Conservation (phyloP, 1,140 invertebrate genomes). For the Magallana angulata region DNA sequence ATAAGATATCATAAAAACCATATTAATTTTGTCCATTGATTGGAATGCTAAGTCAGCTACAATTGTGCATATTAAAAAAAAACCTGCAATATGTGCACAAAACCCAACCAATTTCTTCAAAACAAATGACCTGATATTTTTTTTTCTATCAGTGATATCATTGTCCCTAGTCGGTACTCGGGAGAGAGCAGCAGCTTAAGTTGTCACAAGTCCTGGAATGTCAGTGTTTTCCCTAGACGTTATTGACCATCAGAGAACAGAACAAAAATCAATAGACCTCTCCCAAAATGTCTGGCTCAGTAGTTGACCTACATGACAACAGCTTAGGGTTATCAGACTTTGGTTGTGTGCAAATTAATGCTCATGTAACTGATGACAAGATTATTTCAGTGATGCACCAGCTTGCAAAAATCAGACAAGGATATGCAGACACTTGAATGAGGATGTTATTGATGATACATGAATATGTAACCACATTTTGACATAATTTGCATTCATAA, state of each 20-base stretch:
- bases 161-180: neutral
- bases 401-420: conserved; percentile 15
- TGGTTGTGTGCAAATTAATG: neutral
- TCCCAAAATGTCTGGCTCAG: conserved; percentile 16
- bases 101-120: no score
- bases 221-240: neutral
- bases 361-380: neutral
- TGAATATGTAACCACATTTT: no score
- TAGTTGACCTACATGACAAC: conserved; percentile 13
- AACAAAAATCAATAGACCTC: conserved; percentile 17
- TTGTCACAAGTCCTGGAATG: neutral
- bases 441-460: neutral
- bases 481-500: no score
- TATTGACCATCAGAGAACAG: conserved; percentile 23
- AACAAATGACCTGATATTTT: no score
- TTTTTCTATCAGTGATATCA: no score
- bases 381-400: neutral
- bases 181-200: neutral
- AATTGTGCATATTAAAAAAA: no score
- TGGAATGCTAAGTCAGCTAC: no score
- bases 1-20: no score
- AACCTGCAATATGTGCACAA: no score
- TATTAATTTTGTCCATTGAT: no score
- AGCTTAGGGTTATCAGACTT: neutral
- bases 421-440: neutral